A percentile compares a stretch with the other conserved stretches of the same genome.
phyloP scores from a whole-genome alignment of 2,888 invertebrate genomes.

The Malachius bipustulatus region DNA sequence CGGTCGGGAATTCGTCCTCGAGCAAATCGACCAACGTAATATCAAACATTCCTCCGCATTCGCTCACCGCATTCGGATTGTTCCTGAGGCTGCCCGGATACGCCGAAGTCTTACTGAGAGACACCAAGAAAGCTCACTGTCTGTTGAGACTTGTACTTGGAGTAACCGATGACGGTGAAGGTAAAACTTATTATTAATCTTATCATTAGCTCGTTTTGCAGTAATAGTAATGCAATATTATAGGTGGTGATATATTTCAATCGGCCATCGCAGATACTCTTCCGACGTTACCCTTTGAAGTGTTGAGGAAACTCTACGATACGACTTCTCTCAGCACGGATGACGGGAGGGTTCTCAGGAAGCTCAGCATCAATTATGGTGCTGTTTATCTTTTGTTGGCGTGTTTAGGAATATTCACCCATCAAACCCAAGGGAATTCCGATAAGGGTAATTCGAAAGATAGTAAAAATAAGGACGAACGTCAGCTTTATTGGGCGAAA shows the following conservation, averaged over 20 bases:
- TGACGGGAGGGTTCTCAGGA: slow-evolving; percentile 62
- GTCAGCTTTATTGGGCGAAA: slow-evolving; percentile 86
- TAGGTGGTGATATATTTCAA: slow-evolving; percentile 55
- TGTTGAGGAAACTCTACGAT: slow-evolving; percentile 65
- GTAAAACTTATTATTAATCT: slow-evolving; percentile 30
- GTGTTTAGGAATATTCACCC: slow-evolving; percentile 81
- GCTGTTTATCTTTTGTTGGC: slow-evolving; percentile 76
- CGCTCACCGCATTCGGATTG: slow-evolving; percentile 79
- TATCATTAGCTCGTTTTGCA: too few species aligned
- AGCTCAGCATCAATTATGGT: slow-evolving; percentile 72
- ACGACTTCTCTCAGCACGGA: slow-evolving; percentile 61
- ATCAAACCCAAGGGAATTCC: slow-evolving; percentile 46
- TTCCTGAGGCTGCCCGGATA: slow-evolving; percentile 83
- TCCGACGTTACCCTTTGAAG: slow-evolving; percentile 68
- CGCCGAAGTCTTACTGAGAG: slow-evolving; percentile 75
- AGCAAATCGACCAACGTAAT: slow-evolving; percentile 41
- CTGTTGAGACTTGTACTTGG: slow-evolving; percentile 77
- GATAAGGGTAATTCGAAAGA: slow-evolving; percentile 30
- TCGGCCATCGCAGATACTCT: slow-evolving; percentile 55
- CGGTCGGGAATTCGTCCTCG: slow-evolving; percentile 38
- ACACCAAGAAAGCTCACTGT: slow-evolving; percentile 75
- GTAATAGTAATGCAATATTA: slow-evolving; percentile 9
- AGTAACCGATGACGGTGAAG: slow-evolving; percentile 85
- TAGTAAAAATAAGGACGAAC: slow-evolving; percentile 30
- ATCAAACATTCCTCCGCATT: slow-evolving; percentile 76